A percentile compares a stretch with the other conserved stretches of the same genome.
phyloP scores from a whole-genome alignment of 2,113 vertebrate species.

The Cygnus atratus region DNA sequence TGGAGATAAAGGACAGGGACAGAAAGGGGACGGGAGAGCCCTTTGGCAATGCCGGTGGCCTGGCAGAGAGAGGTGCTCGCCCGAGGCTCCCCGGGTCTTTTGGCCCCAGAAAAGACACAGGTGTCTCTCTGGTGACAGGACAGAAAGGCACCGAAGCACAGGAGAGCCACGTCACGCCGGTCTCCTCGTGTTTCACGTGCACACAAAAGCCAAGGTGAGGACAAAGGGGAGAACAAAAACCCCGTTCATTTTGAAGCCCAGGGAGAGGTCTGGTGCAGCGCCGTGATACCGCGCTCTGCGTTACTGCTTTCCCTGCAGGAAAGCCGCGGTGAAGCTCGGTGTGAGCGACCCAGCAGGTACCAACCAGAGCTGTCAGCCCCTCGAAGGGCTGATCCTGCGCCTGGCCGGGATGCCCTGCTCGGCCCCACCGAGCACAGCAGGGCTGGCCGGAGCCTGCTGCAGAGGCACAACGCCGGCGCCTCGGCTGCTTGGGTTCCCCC shows the following conservation, averaged over 20 bases:
- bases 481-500: fast-evolving
- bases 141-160: not conserved
- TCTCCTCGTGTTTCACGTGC: not conserved
- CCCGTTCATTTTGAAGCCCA: not conserved
- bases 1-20: not conserved
- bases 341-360: not conserved
- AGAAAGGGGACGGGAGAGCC: not conserved
- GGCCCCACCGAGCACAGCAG: not conserved
- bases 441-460: not conserved
- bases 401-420: no score
- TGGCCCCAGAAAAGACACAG: not conserved
- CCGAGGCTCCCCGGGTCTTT: not conserved
- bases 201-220: not conserved
- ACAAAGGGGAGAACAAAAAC: not conserved
- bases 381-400: not conserved
- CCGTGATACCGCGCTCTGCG: not conserved
- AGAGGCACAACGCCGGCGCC: fast-evolving
- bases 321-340: not conserved
- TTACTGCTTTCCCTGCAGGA: not conserved
- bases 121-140: not conserved
- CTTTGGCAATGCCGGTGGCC: not conserved
- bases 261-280: not conserved
- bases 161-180: no score
- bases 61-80: no score
- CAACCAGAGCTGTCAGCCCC: fast-evolving